Evolutionary conservation across 1,140 invertebrate species (phyloP), one percentile per base, ranked within the genome.

Genomic region (Dreissena polymorpha): DNA sequence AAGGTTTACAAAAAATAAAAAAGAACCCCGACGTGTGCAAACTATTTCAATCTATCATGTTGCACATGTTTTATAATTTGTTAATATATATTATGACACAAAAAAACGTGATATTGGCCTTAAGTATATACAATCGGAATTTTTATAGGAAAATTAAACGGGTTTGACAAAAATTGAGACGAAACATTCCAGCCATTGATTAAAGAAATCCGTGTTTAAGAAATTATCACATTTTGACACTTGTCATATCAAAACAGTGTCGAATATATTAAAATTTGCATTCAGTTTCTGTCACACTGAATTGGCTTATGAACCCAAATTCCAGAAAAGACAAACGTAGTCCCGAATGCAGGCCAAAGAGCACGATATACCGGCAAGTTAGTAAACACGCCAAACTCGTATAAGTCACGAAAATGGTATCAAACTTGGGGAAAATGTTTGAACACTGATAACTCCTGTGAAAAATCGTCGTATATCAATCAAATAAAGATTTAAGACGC

Each of bases 371-470:
- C 70, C 70, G 50, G 71, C 70, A 82, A 67, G 71, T 70, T 23
- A 67, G 69, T 63, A 81, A 82, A 82, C 72, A 72, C 79, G 53
- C 70, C 10, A 82, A 73, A 23, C 55, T 50, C 13, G 70, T 57
- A 82, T 74, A 82, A 82, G 79, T 82, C 79, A 82, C 79, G 79
- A 64, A 82, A 27, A 73, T 18, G 57, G 70, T 72, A 73, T 82
- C 71, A 70, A 74, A 55, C 18, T 55, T 29, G 16, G n/a, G 49
- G 5, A 21, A 53, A 68, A 68, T 82, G 79, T 82, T 82, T 82
- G 57, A 72, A n/a, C 27, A 68, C 27, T 74, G 79, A 82, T 82
- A 82, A 82, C 39, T 39, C 39, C 39, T 39, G 39, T 39, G 39
- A 8, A 39, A 39, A 39, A 39, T 39, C 39, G 39, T 39, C 39